Evolutionary conservation across 2,797 vertebrate species (phyloP).

Genomic region (Chromobotia macracanthus): DNA sequence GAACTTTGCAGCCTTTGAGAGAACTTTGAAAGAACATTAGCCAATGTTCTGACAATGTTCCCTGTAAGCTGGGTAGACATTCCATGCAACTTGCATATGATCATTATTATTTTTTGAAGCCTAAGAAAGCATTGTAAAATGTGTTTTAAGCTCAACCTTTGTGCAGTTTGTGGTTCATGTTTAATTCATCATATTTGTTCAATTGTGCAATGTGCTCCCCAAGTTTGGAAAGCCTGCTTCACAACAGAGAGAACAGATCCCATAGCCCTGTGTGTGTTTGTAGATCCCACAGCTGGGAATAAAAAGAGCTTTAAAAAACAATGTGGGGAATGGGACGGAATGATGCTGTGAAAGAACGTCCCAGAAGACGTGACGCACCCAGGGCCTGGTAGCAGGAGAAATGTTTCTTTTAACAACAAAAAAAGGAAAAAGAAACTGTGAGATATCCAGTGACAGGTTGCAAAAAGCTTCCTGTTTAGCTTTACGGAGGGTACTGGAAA

Average conservation of each 20-base stretch:
- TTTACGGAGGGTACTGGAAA: constrained; percentile 19
- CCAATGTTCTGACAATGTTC: too few relatives aligned
- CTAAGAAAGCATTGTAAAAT: neutral
- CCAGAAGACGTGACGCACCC: constrained; percentile 39
- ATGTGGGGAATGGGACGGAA: constrained; percentile 15
- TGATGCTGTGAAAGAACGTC: constrained; percentile 37
- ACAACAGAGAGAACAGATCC: neutral
- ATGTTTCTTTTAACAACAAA: constrained; percentile 57
- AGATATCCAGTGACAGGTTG: constrained; percentile 75
- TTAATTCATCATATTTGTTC: neutral
- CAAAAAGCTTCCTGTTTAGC: constrained; percentile 75
- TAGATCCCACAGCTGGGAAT: neutral
- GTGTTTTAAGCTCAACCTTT: neutral
- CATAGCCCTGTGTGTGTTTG: neutral
- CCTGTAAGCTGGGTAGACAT: neutral
- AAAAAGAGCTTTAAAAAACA: constrained; percentile 5
- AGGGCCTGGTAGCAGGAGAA: constrained; percentile 29
- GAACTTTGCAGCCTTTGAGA: too few relatives aligned
- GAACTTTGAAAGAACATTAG: too few relatives aligned
- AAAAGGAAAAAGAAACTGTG: constrained; percentile 72
- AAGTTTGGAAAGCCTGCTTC: neutral
- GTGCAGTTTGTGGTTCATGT: neutral
- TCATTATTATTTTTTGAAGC: constrained; percentile 1
- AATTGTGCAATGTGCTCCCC: neutral
- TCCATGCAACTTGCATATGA: neutral